Base-by-base conservation (phyloP, 2,888 invertebrate genomes). In the Caenorhabditis drosophilae region DNA sequence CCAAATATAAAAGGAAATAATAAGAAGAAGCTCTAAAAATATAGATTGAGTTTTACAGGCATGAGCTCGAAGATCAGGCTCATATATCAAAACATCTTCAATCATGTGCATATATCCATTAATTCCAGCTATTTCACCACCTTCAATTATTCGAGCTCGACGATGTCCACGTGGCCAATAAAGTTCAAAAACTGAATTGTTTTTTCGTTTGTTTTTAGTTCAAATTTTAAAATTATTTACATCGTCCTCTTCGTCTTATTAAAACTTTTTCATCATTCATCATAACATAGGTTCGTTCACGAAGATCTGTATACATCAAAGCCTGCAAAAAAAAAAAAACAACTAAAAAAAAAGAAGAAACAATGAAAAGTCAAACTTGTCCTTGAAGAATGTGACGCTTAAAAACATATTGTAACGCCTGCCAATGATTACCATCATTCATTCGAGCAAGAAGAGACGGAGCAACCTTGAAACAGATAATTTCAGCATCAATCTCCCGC, bases 31-130 rank as follows among this genome's bases (percentile, higher is more conserved):
- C 18, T 58, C 45, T 18, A 61, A 23, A 36, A 57, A 52, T 9
- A 54, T 44, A 3, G 67, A 58, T 41, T 61, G 42, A 0, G 67
- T 63, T 11, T 34, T 50, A 31, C 69, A 70, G 7, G 59, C 73
- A 18, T 66, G 53, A 16, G 76, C 76, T 20, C 73, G 53, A 2
- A 82, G 56, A 67, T 82, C 82, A 1, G 81, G 81, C 56, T 82
- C 82, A 57, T 82, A 82, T 40, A 82, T 81, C 83, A 95, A 89
- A 4, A 93, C 93, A 74, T 88, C 88, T 84, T 93, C 93, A 82
- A 95, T 92, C 68, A 93, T 92, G 85, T 95, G 94, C 77, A 95
- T 93, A 77, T 93, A 90, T 50, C 95, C 95, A 84, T 95, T 95
- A 85, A 92, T 93, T 85, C 94, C 94, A 82, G 92, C 91, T 4